Base-by-base conservation (phyloP, 2,888 invertebrate genomes). In the Trichopria drosophilae region DNA sequence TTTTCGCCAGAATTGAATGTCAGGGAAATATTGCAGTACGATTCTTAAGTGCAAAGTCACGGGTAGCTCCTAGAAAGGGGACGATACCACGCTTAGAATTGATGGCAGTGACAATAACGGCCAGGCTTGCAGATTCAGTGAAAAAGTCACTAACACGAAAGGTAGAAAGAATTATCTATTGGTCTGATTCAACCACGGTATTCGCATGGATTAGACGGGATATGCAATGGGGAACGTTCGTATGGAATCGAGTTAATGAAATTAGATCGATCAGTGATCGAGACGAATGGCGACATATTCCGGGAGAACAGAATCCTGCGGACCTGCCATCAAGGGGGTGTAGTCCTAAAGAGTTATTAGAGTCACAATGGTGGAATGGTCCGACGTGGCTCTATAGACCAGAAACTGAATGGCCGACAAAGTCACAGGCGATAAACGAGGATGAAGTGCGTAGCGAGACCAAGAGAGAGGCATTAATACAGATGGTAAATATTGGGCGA, bases 261-360 rank as follows among this genome's bases (percentile, higher is more conserved):
- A 67, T 69, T 24, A 56, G 63, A 42, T 31, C 7, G 7, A 34
- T 61, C 9, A 50, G 55, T 12, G 18, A 20, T 2, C 19, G 16
- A 6, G 47, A 53, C 4, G 13, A 31, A 1, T 71, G 70, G 69
- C 40, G 50, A 5, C 59, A 65, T 55, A 56, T 71, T 7, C 67
- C 68, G 4, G 68, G 69, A 6, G 35, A 35, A 5, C 1, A 56
- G 4, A 72, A 70, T 44, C 67, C 68, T 2, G 69, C 68, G 5
- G 69, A 72, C 54, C 46, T 68, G n/a, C 67, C 67, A 4, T 69
- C 69, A 3, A 40, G 69, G 15, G 70, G 71, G 3, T 70, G 69
- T 59, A 40, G 47, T 6, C 53, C 60, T 6, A 53, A 60, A 31
- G 28, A 61, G 9, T 50, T 71, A n/a, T 10, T 59, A 16, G 51